Evolutionary conservation across 2,113 vertebrate genomes (phyloP).

Genomic region (Ascaphus truei): DNA sequence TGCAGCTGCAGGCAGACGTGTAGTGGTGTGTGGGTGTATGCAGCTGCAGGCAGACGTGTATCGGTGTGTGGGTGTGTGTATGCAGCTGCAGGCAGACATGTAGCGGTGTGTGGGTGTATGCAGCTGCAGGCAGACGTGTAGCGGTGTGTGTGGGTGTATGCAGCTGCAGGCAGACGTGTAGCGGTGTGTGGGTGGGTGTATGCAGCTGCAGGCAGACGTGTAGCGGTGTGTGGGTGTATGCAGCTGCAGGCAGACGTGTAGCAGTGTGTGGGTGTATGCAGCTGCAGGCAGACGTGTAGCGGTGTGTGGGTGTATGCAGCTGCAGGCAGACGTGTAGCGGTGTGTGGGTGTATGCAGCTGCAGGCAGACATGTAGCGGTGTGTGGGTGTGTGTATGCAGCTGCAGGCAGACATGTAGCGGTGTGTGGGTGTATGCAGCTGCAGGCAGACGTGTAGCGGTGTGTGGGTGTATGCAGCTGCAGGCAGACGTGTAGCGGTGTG

Average conservation of each 20-base stretch:
- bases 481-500: neutral
- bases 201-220: constrained; percentile 1
- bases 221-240: neutral
- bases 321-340: neutral
- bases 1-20: too few relatives aligned
- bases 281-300: neutral
- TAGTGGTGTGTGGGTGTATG: neutral
- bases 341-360: neutral
- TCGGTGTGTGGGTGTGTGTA: neutral
- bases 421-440: neutral
- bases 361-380: neutral
- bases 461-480: too few relatives aligned
- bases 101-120: neutral
- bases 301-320: fast-evolving
- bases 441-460: neutral
- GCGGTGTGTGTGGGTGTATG: neutral
- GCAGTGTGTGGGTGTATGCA: neutral
- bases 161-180: fast-evolving
- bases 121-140: neutral
- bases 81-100: constrained; percentile 1
- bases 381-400: neutral
- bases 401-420: neutral
- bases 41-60: fast-evolving
- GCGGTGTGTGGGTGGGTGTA: neutral
- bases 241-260: neutral